Percentiles rank a stretch among this genome's conserved stretches.
These are phyloP conservation scores for Aricia agestis DNA, from an alignment of 1,140 invertebrate genomes.

Conservation along the genomic window DNA sequence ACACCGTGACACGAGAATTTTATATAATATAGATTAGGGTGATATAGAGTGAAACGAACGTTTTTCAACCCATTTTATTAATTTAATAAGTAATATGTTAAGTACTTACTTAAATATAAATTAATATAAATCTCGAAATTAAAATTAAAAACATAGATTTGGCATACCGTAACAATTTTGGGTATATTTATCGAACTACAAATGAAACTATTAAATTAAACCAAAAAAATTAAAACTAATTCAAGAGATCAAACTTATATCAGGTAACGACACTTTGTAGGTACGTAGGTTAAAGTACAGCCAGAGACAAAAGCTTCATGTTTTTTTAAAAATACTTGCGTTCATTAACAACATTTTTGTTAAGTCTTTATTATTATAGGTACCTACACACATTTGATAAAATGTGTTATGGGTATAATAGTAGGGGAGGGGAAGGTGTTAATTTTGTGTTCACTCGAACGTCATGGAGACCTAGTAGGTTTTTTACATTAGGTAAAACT, in stretches of 20 bases:
- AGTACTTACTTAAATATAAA: conserved; percentile 63
- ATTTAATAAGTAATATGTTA: conserved; percentile 46
- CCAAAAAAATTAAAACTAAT: conserved; percentile 55
- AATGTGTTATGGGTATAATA: background rate
- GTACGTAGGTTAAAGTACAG: conserved; percentile 25
- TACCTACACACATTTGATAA: background rate
- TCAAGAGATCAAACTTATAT: conserved; percentile 69
- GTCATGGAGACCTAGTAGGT: too few species aligned
- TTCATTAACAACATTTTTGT: background rate
- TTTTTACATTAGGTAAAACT: too few species aligned
- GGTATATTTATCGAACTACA: conserved; percentile 26
- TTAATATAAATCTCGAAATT: conserved; percentile 67
- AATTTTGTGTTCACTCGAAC: too few species aligned
- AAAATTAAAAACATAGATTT: conserved; percentile 51
- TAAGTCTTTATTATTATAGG: background rate
- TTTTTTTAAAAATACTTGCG: background rate
- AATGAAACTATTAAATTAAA: conserved; percentile 48
- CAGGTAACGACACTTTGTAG: conserved; percentile 56
- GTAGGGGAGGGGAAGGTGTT: too few species aligned
- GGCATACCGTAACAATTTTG: conserved; percentile 44
- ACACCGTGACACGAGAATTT: too few species aligned
- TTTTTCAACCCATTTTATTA: conserved; percentile 39
- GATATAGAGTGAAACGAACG: conserved; percentile 14
- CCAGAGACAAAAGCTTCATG: background rate
- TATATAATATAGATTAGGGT: too few species aligned